Evolutionary conservation across 2,113 vertebrate species (phyloP).

Genomic region (Burhinus oedicnemus): DNA sequence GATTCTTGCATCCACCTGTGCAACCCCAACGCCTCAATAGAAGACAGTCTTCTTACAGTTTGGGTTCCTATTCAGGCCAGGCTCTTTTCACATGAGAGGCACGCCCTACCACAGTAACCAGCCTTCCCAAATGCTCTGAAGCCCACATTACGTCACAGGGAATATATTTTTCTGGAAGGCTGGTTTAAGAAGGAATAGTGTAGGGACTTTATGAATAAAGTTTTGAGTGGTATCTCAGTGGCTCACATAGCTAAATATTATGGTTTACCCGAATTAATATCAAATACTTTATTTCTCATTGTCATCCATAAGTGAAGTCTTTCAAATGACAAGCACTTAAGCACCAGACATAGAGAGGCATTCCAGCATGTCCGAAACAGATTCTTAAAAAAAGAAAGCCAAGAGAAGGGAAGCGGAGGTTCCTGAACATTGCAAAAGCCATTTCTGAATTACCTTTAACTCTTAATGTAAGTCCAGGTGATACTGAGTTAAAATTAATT

Average conservation of each 20-base stretch:
- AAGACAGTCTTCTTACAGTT: neutral
- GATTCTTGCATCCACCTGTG: neutral
- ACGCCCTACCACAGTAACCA: neutral
- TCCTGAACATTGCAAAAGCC: neutral
- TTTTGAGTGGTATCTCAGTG: rapidly evolving
- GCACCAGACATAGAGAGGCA: neutral
- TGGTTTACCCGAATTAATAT: neutral
- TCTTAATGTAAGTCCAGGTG: neutral
- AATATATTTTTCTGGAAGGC: neutral
- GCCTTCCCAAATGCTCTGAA: neutral
- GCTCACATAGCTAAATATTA: neutral
- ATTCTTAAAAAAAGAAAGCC: neutral
- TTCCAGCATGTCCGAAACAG: neutral
- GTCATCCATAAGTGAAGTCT: neutral
- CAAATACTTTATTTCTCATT: neutral
- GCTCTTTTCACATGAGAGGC: neutral
- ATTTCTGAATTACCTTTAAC: neutral
- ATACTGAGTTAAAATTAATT: neutral
- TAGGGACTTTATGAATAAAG: neutral
- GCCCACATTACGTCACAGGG: neutral
- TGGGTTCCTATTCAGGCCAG: neutral
- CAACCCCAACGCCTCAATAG: neutral
- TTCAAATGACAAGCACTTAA: neutral
- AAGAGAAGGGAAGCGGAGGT: neutral
- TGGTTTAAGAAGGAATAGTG: neutral